Base-by-base conservation (phyloP, 2,113 vertebrate species). In the Platanista minor region DNA sequence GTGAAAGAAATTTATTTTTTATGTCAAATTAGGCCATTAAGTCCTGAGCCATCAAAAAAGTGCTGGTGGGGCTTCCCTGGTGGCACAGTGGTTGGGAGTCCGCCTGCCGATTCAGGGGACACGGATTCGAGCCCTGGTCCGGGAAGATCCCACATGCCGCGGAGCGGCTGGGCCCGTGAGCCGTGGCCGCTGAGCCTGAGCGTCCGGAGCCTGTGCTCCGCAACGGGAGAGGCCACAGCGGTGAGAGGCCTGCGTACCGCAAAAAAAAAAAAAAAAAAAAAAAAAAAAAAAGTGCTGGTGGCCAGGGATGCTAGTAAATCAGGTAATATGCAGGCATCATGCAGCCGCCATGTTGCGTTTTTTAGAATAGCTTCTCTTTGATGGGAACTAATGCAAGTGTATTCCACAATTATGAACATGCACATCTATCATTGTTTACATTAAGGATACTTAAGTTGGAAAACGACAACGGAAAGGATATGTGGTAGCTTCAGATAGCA, bases 341-440 rank as follows among this genome's bases (percentile, higher is more conserved):
- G 2, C 1, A 2, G 39, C 52, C 31, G 1, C 72, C 21, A 2
- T 13, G n/a, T 27, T 62, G 57, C 21, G 17, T 49, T 59, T 78
- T 59, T 77, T 78, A 13, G 83, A 69, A 39, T 23, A 87, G 90
- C 92, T 95, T 87, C 66, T 66, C 52, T 75, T 52, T 54, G 90
- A 85, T 0, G 3, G 83, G 94, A 59, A 57, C 92, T 59, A 59
- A 81, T 88, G 84, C 69, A 95, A 75, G 74, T 86, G 39, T 14
- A 41, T 75, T 80, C 54, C 84, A 43, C 74, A 81, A 46, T 77
- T 85, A 43, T 18, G 80, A 92, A 41, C 43, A 62, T 15, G 87
- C 77, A 87, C 84, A 67, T 71, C 92, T 95, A 75, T 90, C 87
- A 23, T n/a, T 95, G 90, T 93, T 92, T 84, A 84, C 41, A 25